A percentile compares a stretch with the other conserved stretches of the same genome.
phyloP scores from a whole-genome alignment of 2,888 invertebrate genomes.

The Lepidocyrtinus sp. region DNA sequence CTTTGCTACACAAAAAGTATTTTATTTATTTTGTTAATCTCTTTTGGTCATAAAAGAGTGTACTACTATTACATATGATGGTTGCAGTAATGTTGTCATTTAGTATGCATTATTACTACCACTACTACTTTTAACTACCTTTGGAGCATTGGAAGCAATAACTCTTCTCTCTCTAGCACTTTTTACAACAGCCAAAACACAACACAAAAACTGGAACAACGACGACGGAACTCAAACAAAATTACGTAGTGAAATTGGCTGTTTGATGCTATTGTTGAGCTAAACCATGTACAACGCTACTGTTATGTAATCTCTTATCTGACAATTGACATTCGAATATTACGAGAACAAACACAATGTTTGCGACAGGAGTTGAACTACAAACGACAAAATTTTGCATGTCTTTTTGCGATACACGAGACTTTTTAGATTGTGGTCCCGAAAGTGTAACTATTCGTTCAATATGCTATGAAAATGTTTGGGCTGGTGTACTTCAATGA shows the following conservation, averaged over 20 bases:
- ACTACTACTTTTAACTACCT: constrained; percentile 13
- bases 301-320: not conserved
- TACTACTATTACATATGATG: not conserved
- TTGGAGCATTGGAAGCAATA: constrained; percentile 13
- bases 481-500: not conserved
- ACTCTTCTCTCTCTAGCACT: not conserved
- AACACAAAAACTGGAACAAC: not conserved
- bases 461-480: not conserved
- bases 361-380: not conserved
- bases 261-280: constrained; percentile 13
- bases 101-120: constrained; percentile 8
- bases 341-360: not conserved
- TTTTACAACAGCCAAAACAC: not conserved
- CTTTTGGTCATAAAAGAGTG: constrained; percentile 4
- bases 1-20: not conserved
- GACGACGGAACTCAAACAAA: not conserved
- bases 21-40: not conserved
- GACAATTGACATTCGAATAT: not conserved
- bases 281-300: not conserved
- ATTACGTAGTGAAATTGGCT: constrained; percentile 1
- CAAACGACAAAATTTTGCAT: not conserved
- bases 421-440: no score
- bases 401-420: constrained; percentile 1
- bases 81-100: constrained; percentile 1
- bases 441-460: no score